Percentiles rank a stretch among this genome's conserved stretches.
These are phyloP conservation scores for Holacanthella duospinosa DNA, from an alignment of 2,888 invertebrate genomes.

Conservation along the genomic window DNA sequence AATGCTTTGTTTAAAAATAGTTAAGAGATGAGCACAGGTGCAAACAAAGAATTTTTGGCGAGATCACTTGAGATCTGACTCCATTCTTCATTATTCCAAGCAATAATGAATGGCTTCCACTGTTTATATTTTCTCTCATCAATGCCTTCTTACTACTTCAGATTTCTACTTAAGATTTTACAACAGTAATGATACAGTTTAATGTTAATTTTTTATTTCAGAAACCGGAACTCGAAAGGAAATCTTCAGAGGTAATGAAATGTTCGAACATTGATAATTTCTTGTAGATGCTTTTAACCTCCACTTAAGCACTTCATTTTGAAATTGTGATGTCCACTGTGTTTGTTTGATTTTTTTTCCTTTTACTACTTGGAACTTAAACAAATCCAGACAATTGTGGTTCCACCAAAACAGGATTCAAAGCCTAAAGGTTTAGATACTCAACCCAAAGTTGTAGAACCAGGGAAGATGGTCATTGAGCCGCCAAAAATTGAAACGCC, in stretches of 20 bases:
- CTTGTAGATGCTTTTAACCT: not conserved
- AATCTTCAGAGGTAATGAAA: constrained; percentile 11
- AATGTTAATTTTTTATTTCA: constrained; percentile 8
- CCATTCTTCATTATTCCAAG: not conserved
- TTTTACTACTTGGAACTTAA: not conserved
- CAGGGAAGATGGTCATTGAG: constrained; percentile 30
- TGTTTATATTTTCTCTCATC: constrained; percentile 4
- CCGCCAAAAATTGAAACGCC: constrained; percentile 36
- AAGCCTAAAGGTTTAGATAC: constrained; percentile 17
- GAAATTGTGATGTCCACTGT: not conserved
- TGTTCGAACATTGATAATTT: constrained; percentile 2
- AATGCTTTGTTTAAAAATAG: not conserved
- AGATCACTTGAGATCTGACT: not conserved
- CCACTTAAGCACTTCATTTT: not conserved
- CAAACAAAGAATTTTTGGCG: not conserved
- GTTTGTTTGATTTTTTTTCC: not conserved
- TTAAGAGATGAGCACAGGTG: not conserved
- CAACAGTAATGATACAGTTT: too few species aligned
- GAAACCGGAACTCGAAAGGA: constrained; percentile 18
- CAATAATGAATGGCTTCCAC: not conserved
- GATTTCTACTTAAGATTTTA: too few species aligned
- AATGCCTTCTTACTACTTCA: too few species aligned
- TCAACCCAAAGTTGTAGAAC: constrained; percentile 17
- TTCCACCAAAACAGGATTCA: constrained; percentile 10
- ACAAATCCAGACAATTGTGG: not conserved